phyloP scores from a whole-genome alignment of 2,888 invertebrate species.

The Lissonota sp. region DNA sequence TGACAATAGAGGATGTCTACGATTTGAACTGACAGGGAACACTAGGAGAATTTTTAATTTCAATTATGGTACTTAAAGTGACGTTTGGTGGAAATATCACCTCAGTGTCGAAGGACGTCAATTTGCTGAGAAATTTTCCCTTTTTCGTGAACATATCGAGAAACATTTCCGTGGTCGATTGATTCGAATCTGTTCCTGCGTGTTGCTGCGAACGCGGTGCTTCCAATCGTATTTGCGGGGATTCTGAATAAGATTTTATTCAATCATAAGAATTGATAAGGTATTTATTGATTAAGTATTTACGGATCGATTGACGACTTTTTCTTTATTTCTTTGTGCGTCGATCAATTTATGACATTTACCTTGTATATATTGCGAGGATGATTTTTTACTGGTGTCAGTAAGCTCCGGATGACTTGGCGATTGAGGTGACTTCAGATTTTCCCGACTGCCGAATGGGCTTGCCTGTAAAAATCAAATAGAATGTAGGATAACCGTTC shows the following conservation, averaged over 20 bases:
- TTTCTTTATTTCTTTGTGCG: background rate
- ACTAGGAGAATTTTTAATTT: too few species aligned
- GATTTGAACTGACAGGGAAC: too few species aligned
- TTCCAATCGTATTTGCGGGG: slow-evolving; percentile 86
- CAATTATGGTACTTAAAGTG: too few species aligned
- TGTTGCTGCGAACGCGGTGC: slow-evolving; percentile 86
- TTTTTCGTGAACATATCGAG: slow-evolving; percentile 97
- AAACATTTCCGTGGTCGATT: slow-evolving; percentile 95
- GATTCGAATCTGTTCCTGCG: slow-evolving; percentile 87
- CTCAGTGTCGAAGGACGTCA: slow-evolving; percentile 96
- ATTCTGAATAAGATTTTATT: slow-evolving; percentile 78
- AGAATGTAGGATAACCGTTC: background rate
- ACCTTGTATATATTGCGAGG: slow-evolving; percentile 83
- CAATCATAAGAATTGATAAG: too few species aligned
- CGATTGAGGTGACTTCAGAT: slow-evolving; percentile 88
- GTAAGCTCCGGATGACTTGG: slow-evolving; percentile 80
- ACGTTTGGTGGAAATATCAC: slow-evolving; percentile 77
- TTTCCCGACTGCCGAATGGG: slow-evolving; percentile 89
- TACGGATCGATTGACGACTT: background rate
- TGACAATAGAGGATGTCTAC: too few species aligned
- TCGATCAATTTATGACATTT: slow-evolving; percentile 11
- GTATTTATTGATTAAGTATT: background rate
- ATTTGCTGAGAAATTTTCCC: slow-evolving; percentile 93
- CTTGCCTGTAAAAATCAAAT: slow-evolving; percentile 84
- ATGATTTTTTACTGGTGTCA: slow-evolving; percentile 87